A percentile compares a stretch with the other conserved stretches of the same genome.
phyloP scores from a whole-genome alignment of 2,797 vertebrate genomes.

The Telmatherina bonti region DNA sequence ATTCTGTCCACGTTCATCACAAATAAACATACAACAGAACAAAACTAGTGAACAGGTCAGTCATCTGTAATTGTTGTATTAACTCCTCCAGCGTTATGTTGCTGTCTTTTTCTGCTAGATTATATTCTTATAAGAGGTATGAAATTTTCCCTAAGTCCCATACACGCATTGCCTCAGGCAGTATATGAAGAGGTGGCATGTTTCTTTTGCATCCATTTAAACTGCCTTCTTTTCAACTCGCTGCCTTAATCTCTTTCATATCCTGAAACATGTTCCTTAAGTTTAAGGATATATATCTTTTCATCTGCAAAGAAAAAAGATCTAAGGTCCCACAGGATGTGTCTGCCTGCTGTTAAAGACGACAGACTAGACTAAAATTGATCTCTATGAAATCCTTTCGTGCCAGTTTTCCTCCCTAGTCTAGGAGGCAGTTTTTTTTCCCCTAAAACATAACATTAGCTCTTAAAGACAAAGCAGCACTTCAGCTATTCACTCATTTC shows the following conservation, averaged over 20 bases:
- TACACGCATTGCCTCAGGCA: neutral
- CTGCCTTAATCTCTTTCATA: neutral
- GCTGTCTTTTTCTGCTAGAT: neutral
- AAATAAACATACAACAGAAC: no score
- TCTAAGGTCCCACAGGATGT: neutral
- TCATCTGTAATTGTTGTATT: neutral
- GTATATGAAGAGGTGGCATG: neutral
- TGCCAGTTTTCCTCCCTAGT: neutral
- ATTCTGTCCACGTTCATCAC: no score
- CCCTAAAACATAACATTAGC: no score
- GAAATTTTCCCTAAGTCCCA: constrained; percentile 16
- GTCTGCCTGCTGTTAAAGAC: constrained; percentile 13
- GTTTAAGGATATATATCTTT: constrained; percentile 10
- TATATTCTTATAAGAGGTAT: constrained; percentile 4
- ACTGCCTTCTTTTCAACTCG: neutral
- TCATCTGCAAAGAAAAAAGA: constrained; percentile 23
- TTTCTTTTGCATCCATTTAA: neutral
- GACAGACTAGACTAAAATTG: neutral
- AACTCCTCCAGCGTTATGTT: neutral
- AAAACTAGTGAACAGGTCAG: neutral
- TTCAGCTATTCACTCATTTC: neutral
- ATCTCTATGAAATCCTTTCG: constrained; percentile 18
- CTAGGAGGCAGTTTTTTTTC: no score
- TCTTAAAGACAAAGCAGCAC: no score
- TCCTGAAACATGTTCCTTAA: constrained; percentile 10